These are phyloP conservation scores for Arge pagana DNA, from an alignment of 2,888 invertebrate species.

Conservation along the genomic window DNA sequence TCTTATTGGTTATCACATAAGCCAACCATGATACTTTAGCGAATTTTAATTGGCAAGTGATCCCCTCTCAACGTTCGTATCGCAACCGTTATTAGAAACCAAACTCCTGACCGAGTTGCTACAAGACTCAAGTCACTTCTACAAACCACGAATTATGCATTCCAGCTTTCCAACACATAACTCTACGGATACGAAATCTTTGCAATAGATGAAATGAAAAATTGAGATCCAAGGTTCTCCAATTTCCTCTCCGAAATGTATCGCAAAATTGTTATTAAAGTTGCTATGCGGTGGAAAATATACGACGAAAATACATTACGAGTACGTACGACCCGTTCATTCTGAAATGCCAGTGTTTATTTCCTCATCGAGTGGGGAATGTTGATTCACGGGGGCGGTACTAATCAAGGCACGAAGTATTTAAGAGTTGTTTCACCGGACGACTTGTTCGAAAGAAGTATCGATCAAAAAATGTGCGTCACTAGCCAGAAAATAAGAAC, in stretches of 20 bases:
- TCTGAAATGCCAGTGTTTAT: not conserved
- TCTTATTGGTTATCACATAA: too few species aligned
- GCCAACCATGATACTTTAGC: not conserved
- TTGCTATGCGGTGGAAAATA: too few species aligned
- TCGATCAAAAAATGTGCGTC: not conserved
- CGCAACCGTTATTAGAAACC: not conserved
- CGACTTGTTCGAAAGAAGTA: not conserved
- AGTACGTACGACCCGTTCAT: not conserved
- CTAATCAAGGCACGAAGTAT: conserved; percentile 5
- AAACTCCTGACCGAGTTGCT: not conserved
- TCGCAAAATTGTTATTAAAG: too few species aligned
- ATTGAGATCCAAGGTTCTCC: too few species aligned
- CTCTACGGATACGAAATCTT: too few species aligned
- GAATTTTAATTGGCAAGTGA: conserved; percentile 6
- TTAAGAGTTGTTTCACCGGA: conserved; percentile 5
- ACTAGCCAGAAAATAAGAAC: too few species aligned
- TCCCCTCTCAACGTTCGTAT: not conserved
- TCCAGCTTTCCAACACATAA: too few species aligned
- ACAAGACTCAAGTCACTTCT: not conserved
- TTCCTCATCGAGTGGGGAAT: not conserved
- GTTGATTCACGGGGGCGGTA: conserved; percentile 3
- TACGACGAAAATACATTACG: too few species aligned
- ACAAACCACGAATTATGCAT: too few species aligned
- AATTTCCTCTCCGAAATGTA: too few species aligned
- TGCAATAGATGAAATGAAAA: too few species aligned